Evolutionary conservation across 2,797 vertebrate species (phyloP).

Genomic region (Erethizon dorsatum): DNA sequence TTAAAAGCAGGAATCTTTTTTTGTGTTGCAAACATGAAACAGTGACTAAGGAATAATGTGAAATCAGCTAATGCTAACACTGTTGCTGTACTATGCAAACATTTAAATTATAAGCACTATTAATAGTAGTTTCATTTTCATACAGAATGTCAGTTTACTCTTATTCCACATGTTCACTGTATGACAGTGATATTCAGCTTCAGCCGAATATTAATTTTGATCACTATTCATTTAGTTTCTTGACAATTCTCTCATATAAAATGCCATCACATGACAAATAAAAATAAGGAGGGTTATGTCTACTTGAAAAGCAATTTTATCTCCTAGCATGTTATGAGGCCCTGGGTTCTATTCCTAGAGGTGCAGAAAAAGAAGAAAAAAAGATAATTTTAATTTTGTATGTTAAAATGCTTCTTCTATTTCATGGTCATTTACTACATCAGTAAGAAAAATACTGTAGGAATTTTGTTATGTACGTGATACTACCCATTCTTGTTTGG

Average conservation of each 20-base stretch:
- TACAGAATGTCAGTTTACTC: slow-evolving; percentile 22
- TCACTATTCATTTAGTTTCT: neutral
- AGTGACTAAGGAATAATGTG: neutral
- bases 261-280: neutral
- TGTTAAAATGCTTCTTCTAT: slow-evolving; percentile 42
- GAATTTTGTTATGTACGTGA: slow-evolving; percentile 12
- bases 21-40: neutral
- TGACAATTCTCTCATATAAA: neutral
- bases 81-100: neutral
- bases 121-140: neutral
- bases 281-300: neutral
- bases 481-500: neutral
- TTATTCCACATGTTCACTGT: neutral
- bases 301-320: slow-evolving; percentile 34
- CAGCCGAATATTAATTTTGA: slow-evolving; percentile 42
- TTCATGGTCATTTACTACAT: slow-evolving; percentile 2
- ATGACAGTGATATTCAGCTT: slow-evolving; percentile 14
- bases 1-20: slow-evolving; percentile 19
- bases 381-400: neutral
- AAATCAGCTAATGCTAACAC: slow-evolving; percentile 1
- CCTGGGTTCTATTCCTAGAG: neutral
- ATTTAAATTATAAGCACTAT: slow-evolving; percentile 12
- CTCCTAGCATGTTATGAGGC: neutral
- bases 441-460: neutral
- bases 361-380: neutral